A percentile compares a stretch with the other conserved stretches of the same genome.
Evolutionary conservation across 2,113 vertebrate species (phyloP).

Genomic region (Microcebus jonahi): DNA sequence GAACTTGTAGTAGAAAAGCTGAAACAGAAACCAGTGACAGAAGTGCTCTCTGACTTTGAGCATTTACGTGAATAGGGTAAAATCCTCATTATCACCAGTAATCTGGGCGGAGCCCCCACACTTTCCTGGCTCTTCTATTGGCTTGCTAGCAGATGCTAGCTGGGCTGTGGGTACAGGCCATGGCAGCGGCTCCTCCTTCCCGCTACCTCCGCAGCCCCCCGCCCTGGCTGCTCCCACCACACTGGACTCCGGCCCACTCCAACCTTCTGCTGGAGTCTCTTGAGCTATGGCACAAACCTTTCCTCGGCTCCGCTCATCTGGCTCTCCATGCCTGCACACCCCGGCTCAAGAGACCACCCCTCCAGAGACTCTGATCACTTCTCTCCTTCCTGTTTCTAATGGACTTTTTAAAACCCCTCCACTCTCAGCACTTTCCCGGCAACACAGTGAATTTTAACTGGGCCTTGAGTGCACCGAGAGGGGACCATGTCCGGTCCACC

Average conservation of each 20-base stretch:
- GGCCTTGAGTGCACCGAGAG: no score
- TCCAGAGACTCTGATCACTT: not conserved
- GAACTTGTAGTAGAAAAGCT: conserved; percentile 86
- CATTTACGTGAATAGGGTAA: fast-evolving
- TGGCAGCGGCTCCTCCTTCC: not conserved
- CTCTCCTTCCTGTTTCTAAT: not conserved
- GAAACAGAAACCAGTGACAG: not conserved
- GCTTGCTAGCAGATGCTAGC: no score
- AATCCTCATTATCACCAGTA: fast-evolving
- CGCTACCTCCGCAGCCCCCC: fast-evolving
- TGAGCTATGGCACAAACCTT: fast-evolving
- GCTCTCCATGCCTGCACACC: fast-evolving
- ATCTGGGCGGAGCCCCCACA: no score
- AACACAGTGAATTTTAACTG: no score
- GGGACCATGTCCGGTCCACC: fast-evolving
- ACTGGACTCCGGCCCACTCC: not conserved
- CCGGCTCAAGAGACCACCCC: not conserved
- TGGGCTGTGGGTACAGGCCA: not conserved
- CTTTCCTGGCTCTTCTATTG: not conserved
- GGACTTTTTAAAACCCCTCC: not conserved
- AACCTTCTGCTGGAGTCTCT: fast-evolving
- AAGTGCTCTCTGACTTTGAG: fast-evolving
- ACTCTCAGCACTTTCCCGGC: fast-evolving
- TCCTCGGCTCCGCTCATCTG: no score
- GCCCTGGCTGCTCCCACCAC: not conserved